Evolutionary conservation across 1,140 invertebrate genomes (phyloP).

Genomic region (Hylaeus volcanicus): DNA sequence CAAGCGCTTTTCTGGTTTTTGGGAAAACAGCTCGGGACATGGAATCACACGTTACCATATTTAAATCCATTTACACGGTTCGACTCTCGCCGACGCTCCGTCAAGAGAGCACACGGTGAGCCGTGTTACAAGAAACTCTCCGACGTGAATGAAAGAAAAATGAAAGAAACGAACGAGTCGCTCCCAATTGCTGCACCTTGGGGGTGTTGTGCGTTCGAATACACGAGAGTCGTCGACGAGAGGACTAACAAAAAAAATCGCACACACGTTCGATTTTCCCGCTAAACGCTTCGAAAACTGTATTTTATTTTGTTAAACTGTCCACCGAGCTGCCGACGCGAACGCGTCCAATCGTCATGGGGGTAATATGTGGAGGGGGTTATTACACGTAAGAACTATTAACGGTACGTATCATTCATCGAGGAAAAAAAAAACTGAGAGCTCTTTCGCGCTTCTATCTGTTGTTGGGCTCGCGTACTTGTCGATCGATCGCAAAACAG

Average conservation of each 20-base stretch:
- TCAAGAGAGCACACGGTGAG: background rate
- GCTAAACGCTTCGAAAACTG: conserved; percentile 24
- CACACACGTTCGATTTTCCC: conserved; percentile 8
- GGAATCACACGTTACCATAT: conserved; percentile 23
- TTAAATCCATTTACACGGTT: conserved; percentile 6
- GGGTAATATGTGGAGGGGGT: background rate
- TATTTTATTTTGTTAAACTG: conserved; percentile 16
- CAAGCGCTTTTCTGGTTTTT: conserved; percentile 2
- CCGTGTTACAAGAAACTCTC: background rate
- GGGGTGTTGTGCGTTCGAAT: conserved; percentile 6
- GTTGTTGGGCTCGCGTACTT: background rate
- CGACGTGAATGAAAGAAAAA: background rate
- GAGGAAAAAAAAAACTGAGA: background rate
- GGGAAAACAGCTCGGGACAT: conserved; percentile 21
- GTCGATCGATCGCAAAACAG: background rate
- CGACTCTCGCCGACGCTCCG: conserved; percentile 1
- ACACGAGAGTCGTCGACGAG: conserved; percentile 3
- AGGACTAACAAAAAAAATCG: background rate
- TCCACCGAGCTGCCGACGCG: conserved; percentile 13
- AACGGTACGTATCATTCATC: background rate
- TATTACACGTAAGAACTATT: conserved; percentile 8
- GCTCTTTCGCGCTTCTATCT: background rate
- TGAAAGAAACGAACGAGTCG: background rate
- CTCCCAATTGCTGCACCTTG: background rate
- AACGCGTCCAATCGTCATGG: background rate